Conservation (phyloP, 2,888 invertebrate genomes). For the Bugulina stolonifera region DNA sequence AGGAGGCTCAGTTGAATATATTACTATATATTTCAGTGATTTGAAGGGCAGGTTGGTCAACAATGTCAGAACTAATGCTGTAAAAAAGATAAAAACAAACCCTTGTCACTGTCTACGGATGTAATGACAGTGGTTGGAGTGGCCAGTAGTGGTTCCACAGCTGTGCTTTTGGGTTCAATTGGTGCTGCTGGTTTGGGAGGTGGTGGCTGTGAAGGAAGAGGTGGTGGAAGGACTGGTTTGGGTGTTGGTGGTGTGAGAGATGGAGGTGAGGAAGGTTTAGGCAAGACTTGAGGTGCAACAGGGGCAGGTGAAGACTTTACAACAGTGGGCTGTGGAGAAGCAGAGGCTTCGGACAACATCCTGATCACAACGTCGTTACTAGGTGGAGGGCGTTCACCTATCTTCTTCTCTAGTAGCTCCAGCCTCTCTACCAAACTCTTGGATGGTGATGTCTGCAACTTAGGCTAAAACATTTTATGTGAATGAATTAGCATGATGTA, state of each 20-base stretch:
- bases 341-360: background rate
- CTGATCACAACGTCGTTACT: background rate
- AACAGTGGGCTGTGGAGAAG: background rate
- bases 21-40: too few relatives aligned
- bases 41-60: too few relatives aligned
- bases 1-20: too few relatives aligned
- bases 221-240: background rate
- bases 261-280: background rate
- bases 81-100: too few relatives aligned
- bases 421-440: background rate
- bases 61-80: too few relatives aligned
- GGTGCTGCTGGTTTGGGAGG: background rate
- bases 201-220: background rate
- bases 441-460: background rate
- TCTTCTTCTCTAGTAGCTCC: conserved; percentile 16
- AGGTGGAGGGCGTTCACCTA: conserved; percentile 18
- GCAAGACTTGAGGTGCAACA: background rate
- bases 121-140: too few relatives aligned
- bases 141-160: too few relatives aligned
- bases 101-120: too few relatives aligned
- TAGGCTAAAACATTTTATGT: background rate
- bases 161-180: too few relatives aligned
- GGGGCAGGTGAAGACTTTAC: background rate
- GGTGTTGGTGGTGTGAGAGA: background rate
- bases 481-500: background rate